Percentiles rank a stretch among this genome's conserved stretches.
Conservation (phyloP, 2,113 vertebrate species). For the Glaucidium brasilianum region DNA sequence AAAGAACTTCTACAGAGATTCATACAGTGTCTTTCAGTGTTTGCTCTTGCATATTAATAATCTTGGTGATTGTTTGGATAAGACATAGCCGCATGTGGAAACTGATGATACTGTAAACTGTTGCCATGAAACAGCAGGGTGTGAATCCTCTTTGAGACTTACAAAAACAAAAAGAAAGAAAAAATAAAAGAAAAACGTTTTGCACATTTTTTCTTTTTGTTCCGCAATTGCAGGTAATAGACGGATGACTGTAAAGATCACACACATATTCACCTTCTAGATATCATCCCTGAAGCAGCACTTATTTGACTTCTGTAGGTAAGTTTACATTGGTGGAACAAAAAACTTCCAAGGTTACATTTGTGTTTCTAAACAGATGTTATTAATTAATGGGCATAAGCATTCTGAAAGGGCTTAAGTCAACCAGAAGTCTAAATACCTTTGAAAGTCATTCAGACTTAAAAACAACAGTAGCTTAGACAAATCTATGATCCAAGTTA, state of each 20-base stretch:
- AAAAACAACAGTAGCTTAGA: not conserved
- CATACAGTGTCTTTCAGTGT: not conserved
- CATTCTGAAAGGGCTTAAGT: not conserved
- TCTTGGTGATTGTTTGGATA: slow-evolving; percentile 2
- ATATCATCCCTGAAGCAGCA: not conserved
- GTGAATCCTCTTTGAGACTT: not conserved
- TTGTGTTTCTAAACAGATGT: not conserved
- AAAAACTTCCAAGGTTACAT: not conserved
- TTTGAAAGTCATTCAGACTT: not conserved
- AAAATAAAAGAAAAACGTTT: accelerated
- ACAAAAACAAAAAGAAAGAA: accelerated
- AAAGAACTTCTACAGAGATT: slow-evolving; percentile 1
- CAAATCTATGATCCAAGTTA: not conserved
- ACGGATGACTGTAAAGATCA: not conserved
- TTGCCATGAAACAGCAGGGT: not conserved
- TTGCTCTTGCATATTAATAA: slow-evolving; percentile 7
- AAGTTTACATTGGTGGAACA: not conserved
- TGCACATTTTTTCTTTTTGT: not conserved
- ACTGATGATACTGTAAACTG: not conserved
- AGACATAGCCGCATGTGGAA: not conserved
- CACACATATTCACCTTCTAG: accelerated
- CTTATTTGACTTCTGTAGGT: not conserved
- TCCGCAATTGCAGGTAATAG: not conserved
- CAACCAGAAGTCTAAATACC: not conserved
- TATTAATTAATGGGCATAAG: not conserved